Base-by-base conservation (phyloP, 2,888 invertebrate species). In the Cataglyphis rosenhaueri region DNA sequence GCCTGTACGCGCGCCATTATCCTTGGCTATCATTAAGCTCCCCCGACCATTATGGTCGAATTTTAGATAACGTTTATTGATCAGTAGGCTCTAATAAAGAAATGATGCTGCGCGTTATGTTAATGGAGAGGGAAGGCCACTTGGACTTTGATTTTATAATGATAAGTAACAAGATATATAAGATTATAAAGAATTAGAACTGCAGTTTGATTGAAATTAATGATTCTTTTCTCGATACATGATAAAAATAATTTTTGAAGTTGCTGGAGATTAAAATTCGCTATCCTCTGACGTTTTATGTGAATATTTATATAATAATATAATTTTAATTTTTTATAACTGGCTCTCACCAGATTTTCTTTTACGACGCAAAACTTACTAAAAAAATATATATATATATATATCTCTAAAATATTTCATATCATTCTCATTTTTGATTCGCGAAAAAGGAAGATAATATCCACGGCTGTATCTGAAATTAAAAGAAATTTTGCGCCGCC, bases 51-150 rank as follows among this genome's bases (percentile, higher is more conserved):
- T 52, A 29, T 32, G 64, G 78, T 55, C 29, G 55, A 65, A 79
- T 81, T n/a, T 64, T 32, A 12, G 65, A 48, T 57, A 65, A 78
- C 62, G 76, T 62, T 52, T 64, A 52, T 32, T 32, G 81, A 73
- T 79, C 64, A 35, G 55, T 64, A 25, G 44, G 9, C 15, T 76
- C 10, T 73, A 65, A 79, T 81, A 65, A 38, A 62, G 81, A 81
- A 79, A 81, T 79, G 79, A 48, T 25, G 57, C 29, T 35, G 3
- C 44, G 12, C 15, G 32, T 61, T 41, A 57, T 62, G 76, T 25
- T 81, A 74, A 64, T 74, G 55, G 65, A 25, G 57, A 21, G 32
- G 78, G 4, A 9, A 18, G 32, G 55, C 12, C 64, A n/a, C 41
- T 79, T 55, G 25, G 59, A 66, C 12, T 52, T n/a, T 8, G 57